A percentile compares a stretch with the other conserved stretches of the same genome.
Evolutionary conservation across 2,888 invertebrate genomes (phyloP).

Genomic region (Agrochola lychnidis): DNA sequence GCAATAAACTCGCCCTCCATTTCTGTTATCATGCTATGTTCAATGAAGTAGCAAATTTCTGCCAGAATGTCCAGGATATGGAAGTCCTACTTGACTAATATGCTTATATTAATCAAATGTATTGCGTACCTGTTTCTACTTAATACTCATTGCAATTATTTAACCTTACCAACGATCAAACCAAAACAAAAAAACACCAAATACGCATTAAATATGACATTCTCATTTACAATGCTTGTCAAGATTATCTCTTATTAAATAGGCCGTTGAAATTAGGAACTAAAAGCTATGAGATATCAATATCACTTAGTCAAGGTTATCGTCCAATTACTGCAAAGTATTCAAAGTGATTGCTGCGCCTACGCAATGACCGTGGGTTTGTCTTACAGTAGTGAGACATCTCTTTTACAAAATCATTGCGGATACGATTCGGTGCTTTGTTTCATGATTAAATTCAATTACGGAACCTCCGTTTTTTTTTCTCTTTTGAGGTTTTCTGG

Average conservation of each 20-base stretch:
- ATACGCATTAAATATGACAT: conserved; percentile 55
- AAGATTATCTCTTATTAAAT: conserved; percentile 57
- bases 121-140: conserved; percentile 21
- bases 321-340: conserved; percentile 46
- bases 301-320: conserved; percentile 69
- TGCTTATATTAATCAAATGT: conserved; percentile 32
- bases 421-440: conserved; percentile 13
- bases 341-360: conserved; percentile 69
- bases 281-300: conserved; percentile 54
- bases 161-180: conserved; percentile 28
- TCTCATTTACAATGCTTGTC: conserved; percentile 59
- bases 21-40: background rate
- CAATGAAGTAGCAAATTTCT: background rate
- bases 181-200: conserved; percentile 38
- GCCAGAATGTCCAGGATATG: conserved; percentile 10
- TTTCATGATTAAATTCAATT: conserved; percentile 26
- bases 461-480: background rate
- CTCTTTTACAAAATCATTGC: conserved; percentile 49
- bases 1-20: background rate
- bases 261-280: conserved; percentile 61
- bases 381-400: conserved; percentile 75
- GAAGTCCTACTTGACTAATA: conserved; percentile 19
- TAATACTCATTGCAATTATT: conserved; percentile 3
- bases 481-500: background rate
- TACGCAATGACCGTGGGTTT: conserved; percentile 68